Percentiles rank a stretch among this genome's conserved stretches.
phyloP scores from a whole-genome alignment of 2,888 invertebrate species.

The Flexamia atlantica region DNA sequence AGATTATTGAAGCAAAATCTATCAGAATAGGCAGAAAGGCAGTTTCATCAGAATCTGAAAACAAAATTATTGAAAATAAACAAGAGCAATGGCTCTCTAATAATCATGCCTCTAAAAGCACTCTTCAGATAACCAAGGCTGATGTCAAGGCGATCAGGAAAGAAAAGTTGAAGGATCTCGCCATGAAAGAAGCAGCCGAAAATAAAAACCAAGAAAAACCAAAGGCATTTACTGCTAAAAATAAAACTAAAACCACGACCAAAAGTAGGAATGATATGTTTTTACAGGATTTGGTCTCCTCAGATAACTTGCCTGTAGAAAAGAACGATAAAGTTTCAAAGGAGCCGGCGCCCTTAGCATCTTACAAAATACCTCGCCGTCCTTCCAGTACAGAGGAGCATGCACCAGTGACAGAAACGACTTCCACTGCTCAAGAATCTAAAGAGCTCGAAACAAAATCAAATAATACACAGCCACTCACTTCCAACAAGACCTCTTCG shows the following conservation, averaged over 20 bases:
- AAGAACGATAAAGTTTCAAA: neutral
- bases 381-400: neutral
- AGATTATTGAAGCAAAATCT: constrained; percentile 31
- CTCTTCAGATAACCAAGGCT: neutral
- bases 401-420: neutral
- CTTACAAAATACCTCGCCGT: constrained; percentile 29
- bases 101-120: neutral
- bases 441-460: neutral
- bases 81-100: constrained; percentile 7
- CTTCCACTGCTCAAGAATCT: neutral
- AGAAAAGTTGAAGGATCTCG: neutral
- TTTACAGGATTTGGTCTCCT: neutral
- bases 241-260: constrained; percentile 17
- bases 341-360: neutral
- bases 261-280: constrained; percentile 24
- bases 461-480: neutral
- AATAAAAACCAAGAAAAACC: constrained; percentile 26
- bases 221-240: neutral
- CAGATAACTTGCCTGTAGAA: neutral
- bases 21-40: neutral
- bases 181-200: neutral
- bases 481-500: neutral
- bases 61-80: neutral
- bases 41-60: neutral
- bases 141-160: constrained; percentile 13